Evolutionary conservation across 2,888 invertebrate genomes (phyloP).

Genomic region (Drosophila mulleri): DNA sequence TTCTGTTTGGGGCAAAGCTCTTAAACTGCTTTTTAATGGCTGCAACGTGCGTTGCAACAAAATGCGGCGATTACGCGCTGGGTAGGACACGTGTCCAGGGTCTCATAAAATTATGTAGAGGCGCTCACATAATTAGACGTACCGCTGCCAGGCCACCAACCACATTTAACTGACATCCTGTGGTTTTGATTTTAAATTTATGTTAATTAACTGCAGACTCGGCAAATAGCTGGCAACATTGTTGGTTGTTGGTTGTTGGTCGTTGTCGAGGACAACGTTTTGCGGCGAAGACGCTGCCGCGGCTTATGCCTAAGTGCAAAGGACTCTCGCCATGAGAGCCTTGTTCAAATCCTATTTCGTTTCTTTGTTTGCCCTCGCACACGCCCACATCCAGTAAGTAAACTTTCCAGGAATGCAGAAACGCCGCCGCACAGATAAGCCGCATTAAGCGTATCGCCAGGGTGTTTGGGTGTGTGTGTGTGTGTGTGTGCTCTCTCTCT

Average conservation of each 20-base stretch:
- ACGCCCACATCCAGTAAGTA: conserved; percentile 36
- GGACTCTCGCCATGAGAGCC: conserved; percentile 34
- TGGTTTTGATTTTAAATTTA: conserved; percentile 78
- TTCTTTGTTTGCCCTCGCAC: conserved; percentile 40
- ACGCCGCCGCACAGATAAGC: conserved; percentile 46
- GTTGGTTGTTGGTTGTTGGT: conserved; percentile 8
- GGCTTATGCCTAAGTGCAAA: conserved; percentile 67
- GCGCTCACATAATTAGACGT: conserved; percentile 44
- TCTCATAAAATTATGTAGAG: conserved; percentile 41
- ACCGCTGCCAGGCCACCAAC: conserved; percentile 16
- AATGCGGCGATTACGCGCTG: conserved; percentile 54
- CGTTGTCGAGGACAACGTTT: conserved; percentile 45
- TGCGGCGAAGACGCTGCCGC: conserved; percentile 45
- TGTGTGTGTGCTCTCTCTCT: neutral
- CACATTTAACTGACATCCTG: conserved; percentile 39
- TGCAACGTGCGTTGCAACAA: conserved; percentile 64
- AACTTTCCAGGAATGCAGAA: conserved; percentile 52
- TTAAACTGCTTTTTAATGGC: conserved; percentile 58
- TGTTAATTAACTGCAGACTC: conserved; percentile 71
- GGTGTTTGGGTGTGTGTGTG: no score
- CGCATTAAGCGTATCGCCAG: neutral
- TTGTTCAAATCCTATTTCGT: conserved; percentile 38
- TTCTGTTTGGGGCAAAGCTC: conserved; percentile 28
- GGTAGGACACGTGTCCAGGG: conserved; percentile 51
- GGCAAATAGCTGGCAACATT: conserved; percentile 51